Conservation (phyloP, 2,113 vertebrate species). For the Agapornis roseicollis region DNA sequence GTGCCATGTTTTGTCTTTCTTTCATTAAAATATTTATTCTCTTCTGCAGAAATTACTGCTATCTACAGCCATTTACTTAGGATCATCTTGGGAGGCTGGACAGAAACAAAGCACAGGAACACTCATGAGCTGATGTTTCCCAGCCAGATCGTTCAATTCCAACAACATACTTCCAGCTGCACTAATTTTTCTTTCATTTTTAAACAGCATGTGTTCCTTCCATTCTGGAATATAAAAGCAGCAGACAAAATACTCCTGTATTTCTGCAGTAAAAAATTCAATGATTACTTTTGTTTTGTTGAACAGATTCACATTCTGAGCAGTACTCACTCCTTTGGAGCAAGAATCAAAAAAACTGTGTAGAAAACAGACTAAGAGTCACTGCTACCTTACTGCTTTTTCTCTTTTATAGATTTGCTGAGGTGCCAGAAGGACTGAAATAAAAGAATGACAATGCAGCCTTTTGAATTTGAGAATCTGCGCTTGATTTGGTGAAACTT, state of each 20-base stretch:
- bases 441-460: not conserved
- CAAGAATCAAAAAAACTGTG: not conserved
- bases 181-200: not conserved
- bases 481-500: not conserved
- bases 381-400: not conserved
- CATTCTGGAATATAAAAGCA: not conserved
- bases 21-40: not conserved
- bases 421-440: not conserved
- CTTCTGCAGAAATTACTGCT: not conserved
- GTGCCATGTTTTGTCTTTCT: not conserved
- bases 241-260: not conserved
- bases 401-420: not conserved
- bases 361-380: not conserved
- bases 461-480: not conserved
- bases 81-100: not conserved
- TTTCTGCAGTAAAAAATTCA: not conserved
- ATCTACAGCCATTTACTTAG: not conserved
- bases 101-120: not conserved
- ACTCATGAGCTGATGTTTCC: not conserved
- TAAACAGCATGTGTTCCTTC: not conserved
- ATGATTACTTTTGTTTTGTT: not conserved
- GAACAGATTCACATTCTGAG: not conserved
- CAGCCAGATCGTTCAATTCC: not conserved
- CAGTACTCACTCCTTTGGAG: not conserved
- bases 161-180: accelerated